Conservation (phyloP, 2,888 invertebrate species). For the Drosophila greeni region DNA sequence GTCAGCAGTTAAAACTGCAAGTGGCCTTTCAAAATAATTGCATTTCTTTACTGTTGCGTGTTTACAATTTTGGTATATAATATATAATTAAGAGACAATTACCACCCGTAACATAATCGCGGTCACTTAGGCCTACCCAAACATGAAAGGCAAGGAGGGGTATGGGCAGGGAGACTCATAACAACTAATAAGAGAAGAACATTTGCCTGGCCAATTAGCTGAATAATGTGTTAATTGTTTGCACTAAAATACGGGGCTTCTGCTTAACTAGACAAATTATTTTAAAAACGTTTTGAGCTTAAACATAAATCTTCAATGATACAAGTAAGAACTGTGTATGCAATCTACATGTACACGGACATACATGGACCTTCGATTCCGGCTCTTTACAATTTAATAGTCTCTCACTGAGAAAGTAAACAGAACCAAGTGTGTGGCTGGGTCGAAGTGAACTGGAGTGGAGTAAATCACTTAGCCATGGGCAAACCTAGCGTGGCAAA, state of each 20-base stretch:
- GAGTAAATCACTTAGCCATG: slow-evolving; percentile 39
- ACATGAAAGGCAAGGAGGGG: slow-evolving; percentile 13
- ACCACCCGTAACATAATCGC: slow-evolving; percentile 42
- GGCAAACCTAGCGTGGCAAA: slow-evolving; percentile 61
- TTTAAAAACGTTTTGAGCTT: slow-evolving; percentile 60
- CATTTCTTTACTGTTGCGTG: slow-evolving; percentile 41
- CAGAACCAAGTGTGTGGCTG: slow-evolving; percentile 49
- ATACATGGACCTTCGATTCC: slow-evolving; percentile 44
- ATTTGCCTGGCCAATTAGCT: slow-evolving; percentile 26
- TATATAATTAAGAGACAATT: slow-evolving; percentile 49
- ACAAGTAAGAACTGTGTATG: slow-evolving; percentile 57
- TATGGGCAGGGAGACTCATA: slow-evolving; percentile 25
- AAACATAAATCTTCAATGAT: slow-evolving; percentile 58
- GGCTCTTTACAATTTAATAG: slow-evolving; percentile 51
- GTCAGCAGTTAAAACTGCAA: slow-evolving; percentile 34
- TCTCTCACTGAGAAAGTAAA: slow-evolving; percentile 66
- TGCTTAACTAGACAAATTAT: slow-evolving; percentile 61
- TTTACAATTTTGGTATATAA: slow-evolving; percentile 58
- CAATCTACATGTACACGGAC: slow-evolving; percentile 44
- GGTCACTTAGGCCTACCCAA: slow-evolving; percentile 31
- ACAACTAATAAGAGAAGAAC: slow-evolving; percentile 47
- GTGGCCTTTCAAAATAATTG: slow-evolving; percentile 44
- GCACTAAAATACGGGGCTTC: slow-evolving; percentile 49
- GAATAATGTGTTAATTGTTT: slow-evolving; percentile 55
- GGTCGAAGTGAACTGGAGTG: slow-evolving; percentile 14